phyloP scores from a whole-genome alignment of 2,113 vertebrate genomes.

The Rostratula benghalensis region DNA sequence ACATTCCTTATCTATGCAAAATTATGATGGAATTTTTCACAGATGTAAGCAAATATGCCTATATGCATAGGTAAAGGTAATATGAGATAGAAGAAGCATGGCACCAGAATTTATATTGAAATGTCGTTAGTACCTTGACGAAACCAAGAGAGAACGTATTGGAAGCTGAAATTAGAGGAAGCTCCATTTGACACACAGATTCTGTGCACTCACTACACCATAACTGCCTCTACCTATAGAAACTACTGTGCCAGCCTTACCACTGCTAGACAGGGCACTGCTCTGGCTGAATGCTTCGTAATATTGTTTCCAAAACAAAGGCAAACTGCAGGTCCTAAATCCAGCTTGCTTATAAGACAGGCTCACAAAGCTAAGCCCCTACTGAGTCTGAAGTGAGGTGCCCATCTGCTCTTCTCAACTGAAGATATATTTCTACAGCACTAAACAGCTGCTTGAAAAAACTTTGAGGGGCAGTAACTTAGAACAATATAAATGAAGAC shows the following conservation, averaged over 20 bases:
- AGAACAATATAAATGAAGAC: neutral
- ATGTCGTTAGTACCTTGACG: neutral
- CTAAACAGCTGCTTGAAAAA: conserved; percentile 13
- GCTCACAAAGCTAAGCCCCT: neutral
- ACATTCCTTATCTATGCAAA: neutral
- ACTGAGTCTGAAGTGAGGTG: neutral
- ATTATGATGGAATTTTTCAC: neutral
- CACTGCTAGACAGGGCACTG: neutral
- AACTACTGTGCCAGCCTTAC: neutral
- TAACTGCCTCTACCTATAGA: neutral
- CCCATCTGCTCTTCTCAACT: conserved; percentile 41
- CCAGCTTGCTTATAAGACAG: neutral
- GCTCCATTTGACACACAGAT: neutral
- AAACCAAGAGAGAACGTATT: neutral
- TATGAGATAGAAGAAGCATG: neutral
- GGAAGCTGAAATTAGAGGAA: neutral
- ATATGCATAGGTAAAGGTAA: neutral
- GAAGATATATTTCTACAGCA: neutral
- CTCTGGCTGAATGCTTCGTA: neutral
- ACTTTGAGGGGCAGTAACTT: neutral
- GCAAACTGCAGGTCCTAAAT: neutral
- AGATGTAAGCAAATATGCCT: neutral
- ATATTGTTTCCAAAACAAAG: neutral
- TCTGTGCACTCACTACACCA: neutral
- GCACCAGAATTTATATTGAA: neutral